Percentiles rank a stretch among this genome's conserved stretches.
Evolutionary conservation across 2,797 vertebrate genomes (phyloP).

Genomic region (Rhinella marina): DNA sequence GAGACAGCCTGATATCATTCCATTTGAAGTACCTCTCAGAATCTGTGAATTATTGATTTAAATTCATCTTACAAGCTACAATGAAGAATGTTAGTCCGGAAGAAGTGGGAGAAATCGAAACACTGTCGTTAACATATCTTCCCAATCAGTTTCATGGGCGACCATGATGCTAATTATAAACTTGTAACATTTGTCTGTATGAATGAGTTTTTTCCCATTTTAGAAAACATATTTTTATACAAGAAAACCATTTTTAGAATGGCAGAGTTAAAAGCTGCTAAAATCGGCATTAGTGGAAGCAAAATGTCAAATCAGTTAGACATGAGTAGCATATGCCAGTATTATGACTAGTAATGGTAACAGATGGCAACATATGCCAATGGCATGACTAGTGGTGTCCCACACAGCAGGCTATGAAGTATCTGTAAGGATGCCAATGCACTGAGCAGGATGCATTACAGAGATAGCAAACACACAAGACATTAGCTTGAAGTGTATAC

Average conservation of each 20-base stretch:
- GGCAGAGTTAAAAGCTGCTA: constrained; percentile 12
- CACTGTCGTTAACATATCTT: not conserved
- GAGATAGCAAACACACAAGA: constrained; percentile 28
- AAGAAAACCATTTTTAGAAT: constrained; percentile 27
- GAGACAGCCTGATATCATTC: not conserved
- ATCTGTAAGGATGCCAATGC: constrained; percentile 51
- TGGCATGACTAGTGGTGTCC: constrained; percentile 58
- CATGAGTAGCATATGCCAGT: constrained; percentile 52
- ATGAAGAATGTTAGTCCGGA: not conserved
- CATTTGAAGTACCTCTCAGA: not conserved
- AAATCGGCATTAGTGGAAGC: constrained; percentile 49
- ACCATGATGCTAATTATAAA: not conserved
- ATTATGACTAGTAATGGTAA: constrained; percentile 58
- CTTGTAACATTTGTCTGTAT: not conserved
- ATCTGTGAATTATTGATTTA: not conserved
- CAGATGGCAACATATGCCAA: constrained; percentile 61
- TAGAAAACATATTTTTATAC: not conserved
- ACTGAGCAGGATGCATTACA: constrained; percentile 44
- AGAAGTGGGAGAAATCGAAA: not conserved
- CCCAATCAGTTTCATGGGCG: not conserved
- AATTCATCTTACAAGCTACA: not conserved
- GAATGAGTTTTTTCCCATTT: not conserved
- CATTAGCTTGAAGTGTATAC: not conserved
- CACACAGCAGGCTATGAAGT: constrained; percentile 59
- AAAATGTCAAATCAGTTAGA: constrained; percentile 52